Evolutionary conservation across 2,797 vertebrate genomes (phyloP).

Genomic region (Fratercula arctica): DNA sequence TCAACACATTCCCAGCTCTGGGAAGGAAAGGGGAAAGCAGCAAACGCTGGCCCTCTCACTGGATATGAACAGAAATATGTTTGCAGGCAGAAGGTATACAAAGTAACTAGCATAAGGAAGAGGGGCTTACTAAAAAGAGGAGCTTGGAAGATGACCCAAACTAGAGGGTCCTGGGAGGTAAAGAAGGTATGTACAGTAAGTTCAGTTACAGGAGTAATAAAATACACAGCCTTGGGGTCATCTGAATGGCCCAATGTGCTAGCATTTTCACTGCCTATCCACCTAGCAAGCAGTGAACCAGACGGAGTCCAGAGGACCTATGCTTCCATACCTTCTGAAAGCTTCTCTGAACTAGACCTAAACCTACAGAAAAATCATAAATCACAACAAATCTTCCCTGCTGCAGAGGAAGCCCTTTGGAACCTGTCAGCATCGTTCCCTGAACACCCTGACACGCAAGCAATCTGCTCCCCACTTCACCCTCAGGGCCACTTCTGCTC

Average conservation of each 20-base stretch:
- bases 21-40: neutral
- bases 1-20: neutral
- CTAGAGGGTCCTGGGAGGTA: neutral
- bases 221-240: neutral
- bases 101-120: neutral
- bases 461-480: neutral
- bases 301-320: neutral
- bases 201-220: neutral
- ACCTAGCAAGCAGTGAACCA: neutral
- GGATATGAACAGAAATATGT: neutral
- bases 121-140: neutral
- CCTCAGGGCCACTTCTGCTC: neutral
- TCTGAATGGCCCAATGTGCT: neutral
- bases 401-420: neutral
- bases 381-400: neutral
- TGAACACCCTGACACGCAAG: conserved; percentile 29
- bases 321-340: neutral
- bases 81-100: neutral
- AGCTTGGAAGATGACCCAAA: neutral
- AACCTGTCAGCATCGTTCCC: neutral
- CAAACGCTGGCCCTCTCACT: neutral
- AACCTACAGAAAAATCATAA: neutral
- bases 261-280: neutral
- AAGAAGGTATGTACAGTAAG: neutral
- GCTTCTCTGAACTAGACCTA: neutral